A percentile compares a stretch with the other conserved stretches of the same genome.
These are phyloP conservation scores for Mastigias papua DNA, from an alignment of 30 jellyfish, hydroid and myxozoan genomes.

Conservation along the genomic window DNA sequence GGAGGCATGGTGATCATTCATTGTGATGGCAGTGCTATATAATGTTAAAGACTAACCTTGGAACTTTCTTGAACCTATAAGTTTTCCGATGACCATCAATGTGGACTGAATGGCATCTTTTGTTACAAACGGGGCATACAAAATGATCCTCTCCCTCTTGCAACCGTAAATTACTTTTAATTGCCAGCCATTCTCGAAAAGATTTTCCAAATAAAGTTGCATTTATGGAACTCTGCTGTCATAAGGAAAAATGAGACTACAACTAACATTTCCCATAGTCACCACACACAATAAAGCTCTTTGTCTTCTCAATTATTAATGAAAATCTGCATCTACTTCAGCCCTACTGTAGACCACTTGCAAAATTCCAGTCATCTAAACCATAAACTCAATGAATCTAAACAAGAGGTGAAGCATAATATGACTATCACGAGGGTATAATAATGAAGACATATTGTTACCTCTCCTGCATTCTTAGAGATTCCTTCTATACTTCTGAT, in stretches of 20 bases:
- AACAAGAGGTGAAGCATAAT: too few species aligned
- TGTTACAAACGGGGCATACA: constrained; percentile 43
- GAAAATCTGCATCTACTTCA: too few species aligned
- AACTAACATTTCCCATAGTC: background rate
- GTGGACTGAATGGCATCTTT: constrained; percentile 29
- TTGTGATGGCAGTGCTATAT: background rate
- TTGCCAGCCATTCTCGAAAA: constrained; percentile 20
- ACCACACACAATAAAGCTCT: too few species aligned
- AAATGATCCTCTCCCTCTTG: constrained; percentile 40
- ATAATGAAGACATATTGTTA: background rate
- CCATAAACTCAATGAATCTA: too few species aligned
- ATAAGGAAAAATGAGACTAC: background rate
- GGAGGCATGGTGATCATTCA: background rate
- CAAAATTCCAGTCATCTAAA: too few species aligned
- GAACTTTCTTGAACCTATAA: constrained; percentile 31
- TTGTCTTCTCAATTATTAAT: too few species aligned
- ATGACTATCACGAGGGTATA: too few species aligned
- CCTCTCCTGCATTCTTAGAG: constrained; percentile 31
- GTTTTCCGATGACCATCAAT: constrained; percentile 50
- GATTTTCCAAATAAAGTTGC: constrained; percentile 26
- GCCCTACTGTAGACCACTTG: too few species aligned
- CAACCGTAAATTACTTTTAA: background rate
- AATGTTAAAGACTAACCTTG: background rate
- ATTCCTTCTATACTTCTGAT: background rate
- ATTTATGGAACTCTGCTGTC: constrained; percentile 3